phyloP scores from a whole-genome alignment of 1,140 invertebrate species.

The Tetramorium simillimum region DNA sequence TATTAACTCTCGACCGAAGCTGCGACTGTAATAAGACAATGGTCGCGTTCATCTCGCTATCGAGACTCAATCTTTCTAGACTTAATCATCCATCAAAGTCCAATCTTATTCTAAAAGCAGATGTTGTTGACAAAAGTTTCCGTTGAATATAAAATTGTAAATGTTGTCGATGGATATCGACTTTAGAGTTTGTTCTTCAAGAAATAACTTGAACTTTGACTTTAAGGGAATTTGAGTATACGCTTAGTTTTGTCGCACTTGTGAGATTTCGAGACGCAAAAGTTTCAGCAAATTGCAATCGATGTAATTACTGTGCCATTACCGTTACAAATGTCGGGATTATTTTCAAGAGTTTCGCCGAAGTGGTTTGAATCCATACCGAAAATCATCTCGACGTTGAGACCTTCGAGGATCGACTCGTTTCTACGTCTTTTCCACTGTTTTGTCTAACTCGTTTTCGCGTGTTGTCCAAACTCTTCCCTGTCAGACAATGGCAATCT shows the following conservation, averaged over 20 bases:
- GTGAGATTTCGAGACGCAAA: neutral
- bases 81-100: neutral
- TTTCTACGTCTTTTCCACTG: too few species aligned
- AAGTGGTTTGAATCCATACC: neutral
- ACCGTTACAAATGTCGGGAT: neutral
- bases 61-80: neutral
- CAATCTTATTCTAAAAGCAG: neutral
- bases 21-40: neutral
- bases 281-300: neutral
- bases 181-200: neutral
- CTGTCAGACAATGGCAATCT: slow-evolving; percentile 21
- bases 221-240: neutral
- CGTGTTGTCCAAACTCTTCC: neutral
- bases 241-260: neutral
- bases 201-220: neutral
- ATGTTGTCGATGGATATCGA: neutral
- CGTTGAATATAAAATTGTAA: neutral
- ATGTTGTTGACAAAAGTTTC: neutral
- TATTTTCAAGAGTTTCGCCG: neutral
- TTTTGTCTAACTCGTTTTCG: neutral
- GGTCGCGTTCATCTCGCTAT: neutral
- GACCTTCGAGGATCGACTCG: neutral
- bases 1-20: neutral
- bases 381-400: neutral
- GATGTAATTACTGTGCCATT: neutral